Percentiles rank a stretch among this genome's conserved stretches.
These are phyloP conservation scores for Clinocottus analis DNA, from an alignment of 2,113 vertebrate genomes.

Conservation along the genomic window DNA sequence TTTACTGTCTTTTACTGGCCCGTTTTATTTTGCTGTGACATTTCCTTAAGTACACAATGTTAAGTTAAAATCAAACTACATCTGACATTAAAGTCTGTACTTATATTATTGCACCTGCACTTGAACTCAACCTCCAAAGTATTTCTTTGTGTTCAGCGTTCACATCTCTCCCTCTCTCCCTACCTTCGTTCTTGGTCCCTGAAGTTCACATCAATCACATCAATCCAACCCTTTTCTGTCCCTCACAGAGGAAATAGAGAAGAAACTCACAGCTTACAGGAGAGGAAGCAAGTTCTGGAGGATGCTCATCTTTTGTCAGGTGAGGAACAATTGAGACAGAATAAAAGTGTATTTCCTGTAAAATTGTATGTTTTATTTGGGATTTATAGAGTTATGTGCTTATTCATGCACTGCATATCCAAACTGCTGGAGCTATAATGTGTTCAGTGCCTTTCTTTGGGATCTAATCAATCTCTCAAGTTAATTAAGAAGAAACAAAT, in stretches of 20 bases:
- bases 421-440: neutral
- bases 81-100: conserved; percentile 12
- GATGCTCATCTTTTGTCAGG: conserved; percentile 99
- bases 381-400: neutral
- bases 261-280: conserved; percentile 94
- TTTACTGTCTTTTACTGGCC: neutral
- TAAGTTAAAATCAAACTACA: conserved; percentile 25
- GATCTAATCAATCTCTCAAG: conserved; percentile 6
- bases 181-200: neutral
- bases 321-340: conserved; percentile 53
- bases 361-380: neutral
- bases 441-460: neutral
- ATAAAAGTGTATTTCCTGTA: neutral
- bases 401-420: neutral
- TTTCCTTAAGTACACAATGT: conserved; percentile 4
- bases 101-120: conserved; percentile 37
- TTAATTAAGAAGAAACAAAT: conserved; percentile 11
- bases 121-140: conserved; percentile 43
- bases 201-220: conserved; percentile 38
- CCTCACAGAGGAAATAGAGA: conserved; percentile 94
- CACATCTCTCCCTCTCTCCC: neutral
- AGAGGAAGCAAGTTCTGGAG: conserved; percentile 97
- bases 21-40: conserved; percentile 29
- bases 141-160: conserved; percentile 16
- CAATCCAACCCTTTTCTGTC: conserved; percentile 24